Evolutionary conservation across 2,888 invertebrate genomes (phyloP), one percentile per base, ranked within the genome.

Genomic region (Dysmachus trigonus): DNA sequence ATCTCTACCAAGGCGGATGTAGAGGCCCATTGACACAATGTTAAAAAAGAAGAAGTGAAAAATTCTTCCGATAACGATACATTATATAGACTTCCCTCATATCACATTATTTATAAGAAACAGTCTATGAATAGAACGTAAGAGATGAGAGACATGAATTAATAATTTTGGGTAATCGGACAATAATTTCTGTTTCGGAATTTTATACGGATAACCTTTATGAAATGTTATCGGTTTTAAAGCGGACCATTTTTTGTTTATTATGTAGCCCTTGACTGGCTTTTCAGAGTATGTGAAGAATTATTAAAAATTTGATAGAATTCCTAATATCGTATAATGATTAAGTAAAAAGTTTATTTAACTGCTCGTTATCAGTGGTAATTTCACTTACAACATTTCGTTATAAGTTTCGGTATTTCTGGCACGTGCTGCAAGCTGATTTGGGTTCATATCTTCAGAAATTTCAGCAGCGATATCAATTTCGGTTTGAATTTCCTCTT

Each of bases 1-100:
- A 77, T 77, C 77, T 77, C 77, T 30, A 27, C 30, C 77, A 5
- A 77, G 47, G 77, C 77, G 77, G 77, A 77, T 77, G 77, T 77
- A 47, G 47, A 77, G 77, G 22, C 77, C 77, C 77, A 77, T 77
- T 77, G 77, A 77, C 41, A 77, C 22, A 31, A 77, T 77, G 77
- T 41, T 77, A 13, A 22, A 30, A 77, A 76, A 76, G 3, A 47
- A 47, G 15, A 47, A 47, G n/a, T 6, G 18, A n/a, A 15, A n/a
- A 47, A n/a, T 47, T 47, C 47, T 47, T 47, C 27, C 18, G 62
- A 62, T 62, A 62, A 62, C 62, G 13, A 22, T 22, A 10, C 62
- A 41, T 27, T 62, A 62, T 62, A 62, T 62, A 18, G 62, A 18
- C 62, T 22, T 10, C 10, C 22, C 62, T 27, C 10, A 8, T 62